Evolutionary conservation across 2,113 vertebrate genomes (phyloP).

Genomic region (Platysternon megacephalum): DNA sequence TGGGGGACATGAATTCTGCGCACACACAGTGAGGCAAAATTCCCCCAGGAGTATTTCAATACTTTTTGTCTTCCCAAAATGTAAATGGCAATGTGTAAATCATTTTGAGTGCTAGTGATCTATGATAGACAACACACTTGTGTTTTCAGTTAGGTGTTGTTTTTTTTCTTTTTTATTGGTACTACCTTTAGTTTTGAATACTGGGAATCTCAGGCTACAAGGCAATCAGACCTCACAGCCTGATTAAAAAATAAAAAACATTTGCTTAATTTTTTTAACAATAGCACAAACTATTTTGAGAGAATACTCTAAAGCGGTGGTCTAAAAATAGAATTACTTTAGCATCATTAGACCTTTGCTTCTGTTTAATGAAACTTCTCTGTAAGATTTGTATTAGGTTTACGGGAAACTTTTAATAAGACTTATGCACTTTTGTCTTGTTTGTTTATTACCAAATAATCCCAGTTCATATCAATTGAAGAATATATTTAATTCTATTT

Average conservation of each 20-base stretch:
- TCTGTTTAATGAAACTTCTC: conserved; percentile 17
- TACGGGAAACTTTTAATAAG: not conserved
- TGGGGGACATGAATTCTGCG: too few relatives aligned
- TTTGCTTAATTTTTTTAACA: not conserved
- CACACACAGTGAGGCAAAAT: too few relatives aligned
- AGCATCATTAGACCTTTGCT: not conserved
- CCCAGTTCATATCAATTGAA: not conserved
- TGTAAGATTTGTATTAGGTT: not conserved
- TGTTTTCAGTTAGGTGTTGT: not conserved
- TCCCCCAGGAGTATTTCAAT: too few relatives aligned
- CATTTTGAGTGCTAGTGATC: not conserved
- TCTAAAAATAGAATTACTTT: not conserved
- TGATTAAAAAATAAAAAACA: not conserved
- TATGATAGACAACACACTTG: not conserved
- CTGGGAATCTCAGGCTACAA: not conserved
- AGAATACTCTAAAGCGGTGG: not conserved
- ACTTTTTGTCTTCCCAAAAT: not conserved
- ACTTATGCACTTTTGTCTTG: not conserved
- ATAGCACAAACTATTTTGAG: not conserved
- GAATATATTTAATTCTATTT: conserved; percentile 3
- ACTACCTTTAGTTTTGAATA: not conserved
- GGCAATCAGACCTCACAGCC: not conserved
- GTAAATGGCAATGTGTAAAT: not conserved
- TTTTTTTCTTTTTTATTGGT: not conserved
- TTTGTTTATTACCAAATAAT: not conserved